phyloP scores from a whole-genome alignment of 2,888 invertebrate species.

The Ptycholaimellus sp. region DNA sequence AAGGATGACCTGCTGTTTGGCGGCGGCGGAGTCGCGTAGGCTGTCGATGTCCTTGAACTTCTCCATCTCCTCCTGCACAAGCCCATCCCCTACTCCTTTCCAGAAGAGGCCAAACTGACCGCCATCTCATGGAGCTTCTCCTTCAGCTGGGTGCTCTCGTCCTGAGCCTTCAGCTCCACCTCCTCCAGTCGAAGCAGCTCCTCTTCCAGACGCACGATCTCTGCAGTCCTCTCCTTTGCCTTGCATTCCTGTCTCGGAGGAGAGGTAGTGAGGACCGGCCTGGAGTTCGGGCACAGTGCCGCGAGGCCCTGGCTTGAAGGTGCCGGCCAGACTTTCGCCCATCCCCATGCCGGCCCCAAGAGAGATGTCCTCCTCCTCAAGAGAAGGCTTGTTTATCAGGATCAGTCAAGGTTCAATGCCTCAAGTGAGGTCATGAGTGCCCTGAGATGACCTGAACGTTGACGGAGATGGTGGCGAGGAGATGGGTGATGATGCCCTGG shows the following conservation, averaged over 20 bases:
- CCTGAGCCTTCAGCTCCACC: conserved; percentile 42
- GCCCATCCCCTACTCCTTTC: no score
- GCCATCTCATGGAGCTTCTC: conserved; percentile 35
- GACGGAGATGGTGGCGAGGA: background rate
- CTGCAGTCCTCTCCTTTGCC: no score
- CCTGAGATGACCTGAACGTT: conserved; percentile 18
- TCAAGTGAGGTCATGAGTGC: no score
- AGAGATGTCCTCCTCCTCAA: no score
- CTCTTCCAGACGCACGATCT: conserved; percentile 18
- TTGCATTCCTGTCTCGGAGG: no score
- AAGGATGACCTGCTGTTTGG: no score
- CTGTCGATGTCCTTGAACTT: conserved; percentile 21
- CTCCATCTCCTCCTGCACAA: conserved; percentile 21
- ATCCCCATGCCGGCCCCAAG: no score
- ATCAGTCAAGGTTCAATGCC: no score
- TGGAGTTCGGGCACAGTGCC: background rate
- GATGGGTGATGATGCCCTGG: background rate
- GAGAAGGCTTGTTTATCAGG: no score
- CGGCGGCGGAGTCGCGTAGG: conserved; percentile 36
- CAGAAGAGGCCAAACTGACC: no score
- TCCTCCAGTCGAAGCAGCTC: conserved; percentile 35
- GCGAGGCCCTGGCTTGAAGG: no score
- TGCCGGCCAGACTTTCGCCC: no score
- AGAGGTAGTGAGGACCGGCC: conserved; percentile 10
- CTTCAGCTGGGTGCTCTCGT: conserved; percentile 32